A percentile compares a stretch with the other conserved stretches of the same genome.
phyloP scores from a whole-genome alignment of 1,140 invertebrate genomes.

The Platyscapa corneri region DNA sequence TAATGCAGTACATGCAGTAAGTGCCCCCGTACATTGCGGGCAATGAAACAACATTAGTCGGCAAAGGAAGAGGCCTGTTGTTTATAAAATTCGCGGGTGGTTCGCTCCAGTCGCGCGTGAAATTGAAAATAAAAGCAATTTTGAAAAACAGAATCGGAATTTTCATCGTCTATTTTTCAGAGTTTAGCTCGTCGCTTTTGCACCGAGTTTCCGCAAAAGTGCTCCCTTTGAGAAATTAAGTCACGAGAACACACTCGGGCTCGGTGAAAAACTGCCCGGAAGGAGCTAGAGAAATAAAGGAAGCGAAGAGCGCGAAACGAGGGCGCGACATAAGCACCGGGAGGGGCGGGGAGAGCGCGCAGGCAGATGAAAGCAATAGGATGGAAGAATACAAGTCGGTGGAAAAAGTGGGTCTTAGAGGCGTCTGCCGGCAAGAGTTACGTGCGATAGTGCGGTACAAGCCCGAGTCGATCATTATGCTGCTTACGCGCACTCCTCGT shows the following conservation, averaged over 20 bases:
- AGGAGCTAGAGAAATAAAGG: neutral
- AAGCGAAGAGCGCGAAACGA: neutral
- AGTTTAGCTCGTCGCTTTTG: neutral
- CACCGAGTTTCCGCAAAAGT: neutral
- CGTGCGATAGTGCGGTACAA: neutral
- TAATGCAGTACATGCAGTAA: neutral
- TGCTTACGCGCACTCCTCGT: no score
- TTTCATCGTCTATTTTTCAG: neutral
- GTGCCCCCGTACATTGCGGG: neutral
- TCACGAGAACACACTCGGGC: no score
- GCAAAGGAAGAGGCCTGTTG: neutral
- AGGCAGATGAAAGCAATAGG: neutral
- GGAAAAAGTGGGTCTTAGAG: constrained; percentile 6
- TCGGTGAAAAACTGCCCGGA: neutral
- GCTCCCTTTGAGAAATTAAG: neutral
- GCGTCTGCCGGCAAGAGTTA: neutral
- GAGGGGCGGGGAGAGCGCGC: neutral
- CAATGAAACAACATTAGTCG: neutral
- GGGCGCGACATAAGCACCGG: neutral
- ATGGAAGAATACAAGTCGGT: neutral
- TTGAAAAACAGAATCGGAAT: neutral
- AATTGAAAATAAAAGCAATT: neutral
- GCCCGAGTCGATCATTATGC: neutral
- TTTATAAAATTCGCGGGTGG: neutral
- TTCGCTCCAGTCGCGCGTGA: neutral